Evolutionary conservation across 1,140 invertebrate species (phyloP).

Genomic region (Caerostris extrusa): DNA sequence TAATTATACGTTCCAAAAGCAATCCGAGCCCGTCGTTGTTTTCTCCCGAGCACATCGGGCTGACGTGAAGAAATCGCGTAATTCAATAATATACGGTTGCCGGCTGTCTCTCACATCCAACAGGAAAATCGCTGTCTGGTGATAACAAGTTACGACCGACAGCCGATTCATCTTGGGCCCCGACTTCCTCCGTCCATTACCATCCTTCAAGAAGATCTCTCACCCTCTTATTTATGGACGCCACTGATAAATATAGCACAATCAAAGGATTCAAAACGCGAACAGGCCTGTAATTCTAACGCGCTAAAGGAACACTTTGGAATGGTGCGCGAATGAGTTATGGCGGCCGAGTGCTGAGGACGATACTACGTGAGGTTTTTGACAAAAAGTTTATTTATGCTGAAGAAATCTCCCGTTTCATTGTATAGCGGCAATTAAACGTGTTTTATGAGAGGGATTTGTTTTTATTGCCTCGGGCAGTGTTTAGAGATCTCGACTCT

Average conservation of each 20-base stretch:
- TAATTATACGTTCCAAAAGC: conserved; percentile 47
- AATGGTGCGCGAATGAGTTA: conserved; percentile 14
- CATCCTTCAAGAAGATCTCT: conserved; percentile 28
- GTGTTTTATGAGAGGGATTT: conserved; percentile 16
- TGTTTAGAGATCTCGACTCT: background rate
- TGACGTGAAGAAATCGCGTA: conserved; percentile 54
- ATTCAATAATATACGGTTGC: conserved; percentile 66
- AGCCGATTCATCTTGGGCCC: conserved; percentile 55
- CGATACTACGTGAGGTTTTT: conserved; percentile 45
- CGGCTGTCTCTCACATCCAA: background rate
- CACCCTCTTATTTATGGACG: conserved; percentile 43
- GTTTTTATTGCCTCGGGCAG: conserved; percentile 1
- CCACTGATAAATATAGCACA: conserved; percentile 56
- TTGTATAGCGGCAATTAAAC: conserved; percentile 45
- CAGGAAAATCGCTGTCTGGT: conserved; percentile 31
- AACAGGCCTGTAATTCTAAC: conserved; percentile 19
- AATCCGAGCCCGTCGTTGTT: conserved; percentile 43
- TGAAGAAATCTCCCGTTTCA: background rate
- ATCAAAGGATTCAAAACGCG: conserved; percentile 17
- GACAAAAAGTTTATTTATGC: conserved; percentile 15
- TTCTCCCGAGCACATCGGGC: background rate
- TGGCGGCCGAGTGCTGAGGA: background rate
- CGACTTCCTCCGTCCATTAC: conserved; percentile 38
- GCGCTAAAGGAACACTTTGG: conserved; percentile 4
- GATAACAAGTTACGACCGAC: conserved; percentile 65